A percentile compares a stretch with the other conserved stretches of the same genome.
Conservation (phyloP, 2,113 vertebrate genomes). For the Aptenodytes patagonicus region DNA sequence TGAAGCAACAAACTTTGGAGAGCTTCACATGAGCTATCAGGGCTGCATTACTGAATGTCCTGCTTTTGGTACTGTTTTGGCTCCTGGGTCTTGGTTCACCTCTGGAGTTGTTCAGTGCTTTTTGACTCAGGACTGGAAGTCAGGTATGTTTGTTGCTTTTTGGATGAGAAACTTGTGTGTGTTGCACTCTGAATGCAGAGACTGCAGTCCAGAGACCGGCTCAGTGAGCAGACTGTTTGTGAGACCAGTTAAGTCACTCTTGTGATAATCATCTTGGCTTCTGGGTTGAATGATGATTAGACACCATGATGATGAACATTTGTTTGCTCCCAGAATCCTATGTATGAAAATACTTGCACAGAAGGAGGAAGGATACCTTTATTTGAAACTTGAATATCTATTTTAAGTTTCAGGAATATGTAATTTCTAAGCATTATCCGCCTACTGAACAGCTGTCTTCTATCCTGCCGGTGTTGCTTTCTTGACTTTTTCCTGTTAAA, state of each 20-base stretch:
- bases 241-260: neutral
- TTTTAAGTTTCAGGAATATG: conserved; percentile 58
- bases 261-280: neutral
- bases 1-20: neutral
- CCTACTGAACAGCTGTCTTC: conserved; percentile 67
- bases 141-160: neutral
- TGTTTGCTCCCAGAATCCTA: conserved; percentile 5
- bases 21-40: neutral
- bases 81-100: neutral
- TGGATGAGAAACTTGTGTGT: neutral
- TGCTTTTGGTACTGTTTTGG: neutral
- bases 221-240: neutral
- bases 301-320: neutral
- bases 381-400: conserved; percentile 52
- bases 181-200: neutral
- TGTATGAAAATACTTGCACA: conserved; percentile 48
- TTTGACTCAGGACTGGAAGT: neutral
- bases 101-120: neutral
- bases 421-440: conserved; percentile 52
- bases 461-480: neutral
- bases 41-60: neutral
- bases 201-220: neutral
- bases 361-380: conserved; percentile 35
- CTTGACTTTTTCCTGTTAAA: conserved; percentile 19
- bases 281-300: neutral